Conservation (phyloP, 2,888 invertebrate species). For the Lymantria monacha region DNA sequence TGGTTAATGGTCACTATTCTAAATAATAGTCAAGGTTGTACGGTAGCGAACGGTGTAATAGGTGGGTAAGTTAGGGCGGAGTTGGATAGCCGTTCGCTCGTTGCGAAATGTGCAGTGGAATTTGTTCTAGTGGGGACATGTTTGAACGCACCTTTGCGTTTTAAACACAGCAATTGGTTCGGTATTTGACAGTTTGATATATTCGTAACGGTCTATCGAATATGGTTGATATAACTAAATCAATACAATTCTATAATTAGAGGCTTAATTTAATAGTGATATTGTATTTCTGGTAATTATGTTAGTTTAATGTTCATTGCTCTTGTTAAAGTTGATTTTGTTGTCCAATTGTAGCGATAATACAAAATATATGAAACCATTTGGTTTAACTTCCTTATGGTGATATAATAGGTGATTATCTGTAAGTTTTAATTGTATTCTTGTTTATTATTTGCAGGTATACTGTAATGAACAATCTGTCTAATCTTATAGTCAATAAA, state of each 20-base stretch:
- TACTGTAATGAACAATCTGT: too few species aligned
- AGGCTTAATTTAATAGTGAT: constrained; percentile 37
- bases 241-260: constrained; percentile 46
- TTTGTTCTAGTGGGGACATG: constrained; percentile 64
- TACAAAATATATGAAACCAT: neutral
- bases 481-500: too few species aligned
- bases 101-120: constrained; percentile 65
- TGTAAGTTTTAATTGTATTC: too few species aligned
- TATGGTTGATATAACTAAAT: constrained; percentile 34
- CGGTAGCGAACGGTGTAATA: constrained; percentile 74
- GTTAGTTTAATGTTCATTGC: constrained; percentile 31
- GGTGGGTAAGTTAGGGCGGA: constrained; percentile 72
- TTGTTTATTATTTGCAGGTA: too few species aligned
- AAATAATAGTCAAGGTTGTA: constrained; percentile 75
- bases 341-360: constrained; percentile 7
- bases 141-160: constrained; percentile 56
- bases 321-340: constrained; percentile 11
- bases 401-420: too few species aligned
- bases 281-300: constrained; percentile 43
- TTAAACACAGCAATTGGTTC: constrained; percentile 73
- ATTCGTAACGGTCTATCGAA: constrained; percentile 40
- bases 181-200: constrained; percentile 73
- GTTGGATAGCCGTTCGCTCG: constrained; percentile 37
- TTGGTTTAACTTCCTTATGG: too few species aligned
- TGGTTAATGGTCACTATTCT: constrained; percentile 54